Base-by-base conservation (phyloP, 92 coral and sea anemone species). In the Epizoanthus ramosus region DNA sequence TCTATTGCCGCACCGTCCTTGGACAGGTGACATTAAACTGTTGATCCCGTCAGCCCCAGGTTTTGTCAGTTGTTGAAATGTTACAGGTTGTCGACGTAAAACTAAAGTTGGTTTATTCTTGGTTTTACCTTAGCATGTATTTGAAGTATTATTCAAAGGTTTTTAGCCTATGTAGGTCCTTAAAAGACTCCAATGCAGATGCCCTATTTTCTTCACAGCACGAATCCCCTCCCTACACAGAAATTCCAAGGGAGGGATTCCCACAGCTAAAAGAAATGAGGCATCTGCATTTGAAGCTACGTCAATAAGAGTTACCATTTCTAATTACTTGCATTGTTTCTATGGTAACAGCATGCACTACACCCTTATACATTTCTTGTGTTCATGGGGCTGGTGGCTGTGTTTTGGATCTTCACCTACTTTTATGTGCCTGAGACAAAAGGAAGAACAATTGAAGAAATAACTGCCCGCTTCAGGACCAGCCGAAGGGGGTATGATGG, bases 361-460 rank as follows among this genome's bases (percentile, higher is more conserved):
- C 80, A 84, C 72, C 99, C 99, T 8, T 96, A 88, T 89, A 93
- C 95, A 25, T 96, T 94, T 85, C 43, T 96, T 43, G 98, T 96
- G 57, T 96, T 94, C 80, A 87, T 96, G 84, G 98, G 65, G 5
- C 79, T 96, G 66, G 87, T 92, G 57, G 86, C 88, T 25, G 50
- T 84, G 18, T 88, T 90, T 63, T 94, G 95, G 90, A 15, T 85
- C 12, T 94, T 96, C 25, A 92, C 93, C 21, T 89, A 75, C 19
- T 50, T 86, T 73, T 84, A 77, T 25, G 97, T 96, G 35, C 98
- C 99, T 7, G 99, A 96, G 81, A 96, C 99, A 8, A 96, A 96
- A 79, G 99, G 98, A 33, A 93, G 87, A 43, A 85, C 97, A 15
- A 92, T 96, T 61, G 94, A 96, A 47, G 93, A 96, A 84, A 94